These are phyloP conservation scores for Aphelenchoides fujianensis DNA, from an alignment of 1,140 invertebrate genomes.

Conservation along the genomic window DNA sequence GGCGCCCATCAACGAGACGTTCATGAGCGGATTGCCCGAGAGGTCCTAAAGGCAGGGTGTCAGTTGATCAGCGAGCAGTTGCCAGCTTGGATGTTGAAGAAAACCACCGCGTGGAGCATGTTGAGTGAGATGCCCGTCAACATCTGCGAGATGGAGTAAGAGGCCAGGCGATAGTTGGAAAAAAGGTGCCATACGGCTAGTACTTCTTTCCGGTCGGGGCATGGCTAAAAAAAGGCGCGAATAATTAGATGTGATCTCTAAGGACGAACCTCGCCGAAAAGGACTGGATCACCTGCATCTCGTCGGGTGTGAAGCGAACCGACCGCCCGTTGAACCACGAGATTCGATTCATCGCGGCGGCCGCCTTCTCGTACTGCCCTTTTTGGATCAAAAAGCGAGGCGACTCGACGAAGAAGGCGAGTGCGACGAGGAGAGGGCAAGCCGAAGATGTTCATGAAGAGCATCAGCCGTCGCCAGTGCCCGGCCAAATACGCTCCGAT, in stretches of 20 bases:
- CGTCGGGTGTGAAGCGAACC: constrained; percentile 21
- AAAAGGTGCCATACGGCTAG: constrained; percentile 35
- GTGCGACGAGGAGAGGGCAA: constrained; percentile 23
- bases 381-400: constrained; percentile 38
- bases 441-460: constrained; percentile 29
- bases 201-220: constrained; percentile 33
- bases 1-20: constrained; percentile 40
- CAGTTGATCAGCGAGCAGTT: too few relatives aligned
- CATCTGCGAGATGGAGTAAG: constrained; percentile 42
- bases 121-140: constrained; percentile 39
- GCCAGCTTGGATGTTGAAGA: constrained; percentile 51
- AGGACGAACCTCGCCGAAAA: background rate
- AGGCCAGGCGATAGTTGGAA: constrained; percentile 29
- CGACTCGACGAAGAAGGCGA: constrained; percentile 32
- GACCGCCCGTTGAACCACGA: constrained; percentile 35
- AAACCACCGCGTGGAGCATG: constrained; percentile 36
- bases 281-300: constrained; percentile 31
- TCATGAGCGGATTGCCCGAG: constrained; percentile 45
- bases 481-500: constrained; percentile 26
- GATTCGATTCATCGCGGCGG: constrained; percentile 33
- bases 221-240: constrained; percentile 22
- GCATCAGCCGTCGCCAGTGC: constrained; percentile 30
- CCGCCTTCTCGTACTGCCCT: constrained; percentile 28
- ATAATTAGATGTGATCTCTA: too few relatives aligned
- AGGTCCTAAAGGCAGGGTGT: too few relatives aligned